Evolutionary conservation across 1,140 invertebrate genomes (phyloP), one percentile per base, ranked within the genome.

Genomic region (Bombus picipes): DNA sequence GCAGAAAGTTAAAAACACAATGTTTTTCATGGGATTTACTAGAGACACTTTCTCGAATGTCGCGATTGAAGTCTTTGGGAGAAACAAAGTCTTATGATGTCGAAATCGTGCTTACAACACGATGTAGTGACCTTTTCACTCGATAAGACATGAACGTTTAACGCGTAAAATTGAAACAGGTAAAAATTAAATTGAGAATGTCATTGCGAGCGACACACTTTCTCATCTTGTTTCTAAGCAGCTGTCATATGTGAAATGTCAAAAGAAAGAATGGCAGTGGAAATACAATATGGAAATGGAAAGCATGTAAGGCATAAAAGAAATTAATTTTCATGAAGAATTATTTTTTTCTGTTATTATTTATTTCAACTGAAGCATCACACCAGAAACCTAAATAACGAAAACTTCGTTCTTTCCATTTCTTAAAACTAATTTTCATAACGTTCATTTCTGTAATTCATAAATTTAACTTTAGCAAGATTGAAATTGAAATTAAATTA

Each of bases 81-180:
- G 59, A 32, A 41, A 65, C 59, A 32, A 78, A 65, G 37, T 65
- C 18, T 10, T 22, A 6, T 3, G 4, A 28, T 66, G 39, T 65
- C 25, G 76, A 78, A 78, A 66, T 43, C 39, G 9, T 25, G 1
- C 10, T 78, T 78, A 43, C 59, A n/a, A 78, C 39, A 78, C 2
- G 47, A 53, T 18, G 1, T n/a, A 10, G 10, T 43, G 39, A 66
- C 59, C 76, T 78, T 78, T 66, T 15, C 59, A 66, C 18, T 41
- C 39, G 76, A 65, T 66, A 78, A 78, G 3, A 66, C 65, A n/a
- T 9, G 18, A 62, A 39, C 25, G 59, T 77, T 65, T 78, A 41
- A 43, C 59, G 76, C 59, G 59, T 65, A 32, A 78, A 78, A 66
- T 78, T 25, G 76, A 78, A 66, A 41, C 5, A 43, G 39, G 59